These are phyloP conservation scores for Cydia splendana DNA, from an alignment of 1,140 invertebrate species.

Conservation along the genomic window DNA sequence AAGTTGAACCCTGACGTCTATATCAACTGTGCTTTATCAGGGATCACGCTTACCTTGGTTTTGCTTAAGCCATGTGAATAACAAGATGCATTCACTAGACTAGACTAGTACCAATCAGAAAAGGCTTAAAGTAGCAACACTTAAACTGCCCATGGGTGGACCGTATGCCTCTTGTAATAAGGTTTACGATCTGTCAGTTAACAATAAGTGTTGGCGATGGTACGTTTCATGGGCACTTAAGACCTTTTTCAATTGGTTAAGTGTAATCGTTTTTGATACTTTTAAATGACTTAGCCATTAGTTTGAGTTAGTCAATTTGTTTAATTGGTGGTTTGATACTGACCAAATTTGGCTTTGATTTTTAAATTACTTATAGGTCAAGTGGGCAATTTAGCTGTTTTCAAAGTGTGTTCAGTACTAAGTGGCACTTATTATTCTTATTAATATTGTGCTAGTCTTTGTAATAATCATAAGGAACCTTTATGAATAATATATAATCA, in stretches of 20 bases:
- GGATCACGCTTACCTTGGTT: background rate
- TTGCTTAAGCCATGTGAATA: background rate
- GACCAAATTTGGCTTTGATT: background rate
- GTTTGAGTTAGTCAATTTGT: slow-evolving; percentile 12
- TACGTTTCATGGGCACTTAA: background rate
- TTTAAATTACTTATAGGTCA: background rate
- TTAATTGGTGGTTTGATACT: slow-evolving; percentile 14
- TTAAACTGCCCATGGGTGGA: too few relatives aligned
- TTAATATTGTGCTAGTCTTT: background rate
- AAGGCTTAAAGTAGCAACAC: background rate
- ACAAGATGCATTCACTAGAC: background rate
- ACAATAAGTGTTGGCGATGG: too few relatives aligned
- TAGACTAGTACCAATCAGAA: background rate
- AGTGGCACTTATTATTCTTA: background rate
- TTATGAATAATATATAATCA: too few relatives aligned
- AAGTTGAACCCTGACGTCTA: background rate
- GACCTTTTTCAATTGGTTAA: background rate
- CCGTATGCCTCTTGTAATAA: too few relatives aligned
- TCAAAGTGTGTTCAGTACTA: background rate
- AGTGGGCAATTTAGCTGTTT: background rate
- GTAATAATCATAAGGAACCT: too few relatives aligned
- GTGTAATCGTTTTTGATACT: background rate
- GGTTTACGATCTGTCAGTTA: too few relatives aligned
- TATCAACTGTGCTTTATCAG: background rate
- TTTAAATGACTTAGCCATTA: background rate